Conservation (phyloP, 2,888 invertebrate species). For the Charanyca ferruginea region DNA sequence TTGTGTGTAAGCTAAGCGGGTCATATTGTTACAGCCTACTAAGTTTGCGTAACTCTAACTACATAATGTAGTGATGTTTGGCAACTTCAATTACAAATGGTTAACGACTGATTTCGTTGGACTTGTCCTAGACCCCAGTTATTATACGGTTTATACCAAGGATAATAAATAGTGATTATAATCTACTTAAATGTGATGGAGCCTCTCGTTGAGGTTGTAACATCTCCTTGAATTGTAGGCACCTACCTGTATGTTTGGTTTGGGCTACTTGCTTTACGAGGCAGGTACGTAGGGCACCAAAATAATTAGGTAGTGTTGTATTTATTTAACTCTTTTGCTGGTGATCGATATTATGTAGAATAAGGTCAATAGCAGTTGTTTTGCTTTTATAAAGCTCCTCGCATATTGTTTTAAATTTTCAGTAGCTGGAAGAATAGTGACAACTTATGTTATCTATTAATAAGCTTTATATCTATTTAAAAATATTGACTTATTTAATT, state of each 20-base stretch:
- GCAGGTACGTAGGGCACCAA: neutral
- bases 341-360: neutral
- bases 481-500: neutral
- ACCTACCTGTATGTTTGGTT: too few species aligned
- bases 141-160: slow-evolving; percentile 65
- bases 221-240: slow-evolving; percentile 34
- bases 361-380: neutral
- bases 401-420: neutral
- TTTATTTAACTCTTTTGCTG: neutral
- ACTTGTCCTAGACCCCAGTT: slow-evolving; percentile 74
- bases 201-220: slow-evolving; percentile 48
- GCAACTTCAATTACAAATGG: slow-evolving; percentile 70
- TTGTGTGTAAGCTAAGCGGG: slow-evolving; percentile 58
- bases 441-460: neutral
- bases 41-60: slow-evolving; percentile 71
- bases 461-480: neutral
- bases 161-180: slow-evolving; percentile 63
- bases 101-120: slow-evolving; percentile 69
- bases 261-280: neutral
- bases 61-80: slow-evolving; percentile 66
- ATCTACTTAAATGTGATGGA: slow-evolving; percentile 53
- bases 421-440: neutral
- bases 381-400: neutral
- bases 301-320: neutral
- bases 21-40: slow-evolving; percentile 73